Percentiles rank a stretch among this genome's conserved stretches.
Evolutionary conservation across 2,888 invertebrate species (phyloP).

Genomic region (Pediacus dermestoides): DNA sequence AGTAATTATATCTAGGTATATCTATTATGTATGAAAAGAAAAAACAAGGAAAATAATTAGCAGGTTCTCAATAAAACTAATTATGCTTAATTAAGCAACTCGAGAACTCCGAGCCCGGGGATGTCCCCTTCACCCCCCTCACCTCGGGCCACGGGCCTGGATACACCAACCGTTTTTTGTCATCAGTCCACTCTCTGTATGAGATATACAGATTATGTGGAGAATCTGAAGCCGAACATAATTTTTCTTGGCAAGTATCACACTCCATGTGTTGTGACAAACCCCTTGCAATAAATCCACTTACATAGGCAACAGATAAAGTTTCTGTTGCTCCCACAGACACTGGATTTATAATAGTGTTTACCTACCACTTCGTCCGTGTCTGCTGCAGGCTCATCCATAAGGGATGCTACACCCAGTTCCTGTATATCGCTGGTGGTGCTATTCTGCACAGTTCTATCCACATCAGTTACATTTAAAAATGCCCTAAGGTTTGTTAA

Average conservation of each 20-base stretch:
- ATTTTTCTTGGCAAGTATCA: background rate
- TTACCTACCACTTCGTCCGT: background rate
- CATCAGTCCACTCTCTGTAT: slow-evolving; percentile 13
- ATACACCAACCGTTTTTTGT: too few species aligned
- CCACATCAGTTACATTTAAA: slow-evolving; percentile 4
- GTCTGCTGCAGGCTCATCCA: too few species aligned
- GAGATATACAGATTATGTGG: slow-evolving; percentile 13
- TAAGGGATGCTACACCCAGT: too few species aligned
- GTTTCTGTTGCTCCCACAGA: slow-evolving; percentile 5
- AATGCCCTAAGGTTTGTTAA: slow-evolving; percentile 12
- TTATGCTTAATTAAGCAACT: too few species aligned
- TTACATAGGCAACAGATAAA: slow-evolving; percentile 18
- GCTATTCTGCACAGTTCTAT: background rate
- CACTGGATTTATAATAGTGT: background rate
- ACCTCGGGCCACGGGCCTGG: too few species aligned
- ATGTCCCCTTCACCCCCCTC: too few species aligned
- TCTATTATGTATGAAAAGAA: too few species aligned
- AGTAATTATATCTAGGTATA: too few species aligned
- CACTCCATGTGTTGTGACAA: background rate
- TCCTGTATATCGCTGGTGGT: too few species aligned
- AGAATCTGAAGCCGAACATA: slow-evolving; percentile 1
- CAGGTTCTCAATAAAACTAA: too few species aligned
- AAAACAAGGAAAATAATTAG: too few species aligned
- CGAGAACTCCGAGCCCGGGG: too few species aligned
- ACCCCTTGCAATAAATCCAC: slow-evolving; percentile 12